Evolutionary conservation across 2,888 invertebrate species (phyloP), one percentile per base, ranked within the genome.

Genomic region (Spialia ferax): DNA sequence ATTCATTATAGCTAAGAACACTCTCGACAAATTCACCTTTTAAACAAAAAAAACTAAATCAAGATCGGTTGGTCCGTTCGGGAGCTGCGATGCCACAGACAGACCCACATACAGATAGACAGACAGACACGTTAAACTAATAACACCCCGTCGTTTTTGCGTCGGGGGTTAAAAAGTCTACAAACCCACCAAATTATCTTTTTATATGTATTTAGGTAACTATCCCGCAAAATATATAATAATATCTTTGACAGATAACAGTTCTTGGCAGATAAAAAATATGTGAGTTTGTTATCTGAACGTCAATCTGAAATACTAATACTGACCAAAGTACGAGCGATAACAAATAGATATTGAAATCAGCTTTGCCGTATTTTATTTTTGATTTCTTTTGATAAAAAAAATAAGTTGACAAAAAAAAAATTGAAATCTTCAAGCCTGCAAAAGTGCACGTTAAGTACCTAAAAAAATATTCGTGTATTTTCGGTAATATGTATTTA

Each of bases 271-370:
- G 52, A 54, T 54, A 54, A 54, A 54, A 54, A 23, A 54, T n/a
- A 26, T 23, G 26, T 26, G 22, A 52, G 10, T 18, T n/a, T 11
- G 38, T 38, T 57, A 57, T 55, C 55, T 55, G 5, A 10, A 57
- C 38, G 57, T 57, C 57, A 57, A 57, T 55, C 55, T 29, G 11
- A 26, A 54, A 55, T 22, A 55, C 32, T 55, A 20, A 32, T 55
- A 32, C 55, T 55, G 55, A 18, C 29, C 32, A 15, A 50, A 32
- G 55, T 50, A 4, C 50, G 20, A 7, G 11, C 26, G 52, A 23
- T 55, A 55, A 55, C 32, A 29, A 1, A 7, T 38, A 35, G 1
- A 11, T 29, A 32, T 23, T 15, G 55, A 54, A n/a, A n/a, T n/a
- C 54, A 38, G 11, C 35, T 11, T 35, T 35, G 10, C 35, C 11